Conservation (phyloP, 2,113 vertebrate genomes). For the Erythrocebus patas region DNA sequence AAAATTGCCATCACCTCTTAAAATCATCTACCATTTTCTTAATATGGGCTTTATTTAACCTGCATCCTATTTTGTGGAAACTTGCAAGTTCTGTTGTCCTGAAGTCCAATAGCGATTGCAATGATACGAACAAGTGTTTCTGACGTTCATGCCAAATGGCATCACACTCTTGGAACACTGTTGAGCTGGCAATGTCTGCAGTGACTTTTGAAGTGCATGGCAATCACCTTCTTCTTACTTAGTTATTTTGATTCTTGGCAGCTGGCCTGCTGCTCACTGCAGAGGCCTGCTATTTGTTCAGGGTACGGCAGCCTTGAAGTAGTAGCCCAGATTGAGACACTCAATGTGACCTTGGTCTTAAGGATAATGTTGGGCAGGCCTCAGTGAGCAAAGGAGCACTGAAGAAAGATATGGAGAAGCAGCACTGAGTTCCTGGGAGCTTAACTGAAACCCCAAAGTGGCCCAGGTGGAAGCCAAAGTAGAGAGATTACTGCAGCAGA, state of each 20-base stretch:
- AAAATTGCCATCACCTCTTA: slow-evolving; percentile 88
- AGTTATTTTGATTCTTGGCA: neutral
- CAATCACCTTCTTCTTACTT: slow-evolving; percentile 87
- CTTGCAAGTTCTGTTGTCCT: slow-evolving; percentile 93
- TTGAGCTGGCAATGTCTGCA: slow-evolving; percentile 86
- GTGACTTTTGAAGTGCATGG: slow-evolving; percentile 86
- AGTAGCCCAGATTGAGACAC: neutral
- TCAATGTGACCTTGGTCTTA: neutral
- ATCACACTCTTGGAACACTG: slow-evolving; percentile 89
- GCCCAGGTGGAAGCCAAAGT: neutral
- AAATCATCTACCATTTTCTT: slow-evolving; percentile 86
- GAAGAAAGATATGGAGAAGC: neutral
- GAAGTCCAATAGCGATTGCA: slow-evolving; percentile 88
- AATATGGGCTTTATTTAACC: slow-evolving; percentile 85
- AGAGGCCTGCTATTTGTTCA: neutral
- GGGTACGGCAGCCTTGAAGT: neutral
- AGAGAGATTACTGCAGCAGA: neutral
- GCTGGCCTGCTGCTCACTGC: neutral
- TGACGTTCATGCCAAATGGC: slow-evolving; percentile 92
- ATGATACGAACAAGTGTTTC: slow-evolving; percentile 90
- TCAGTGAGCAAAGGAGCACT: neutral
- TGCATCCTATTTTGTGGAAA: slow-evolving; percentile 88
- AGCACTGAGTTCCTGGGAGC: neutral
- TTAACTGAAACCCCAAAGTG: neutral
- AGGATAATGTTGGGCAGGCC: neutral